These are phyloP conservation scores for Regulus satrapa DNA, from an alignment of 2,113 vertebrate species.

Conservation along the genomic window DNA sequence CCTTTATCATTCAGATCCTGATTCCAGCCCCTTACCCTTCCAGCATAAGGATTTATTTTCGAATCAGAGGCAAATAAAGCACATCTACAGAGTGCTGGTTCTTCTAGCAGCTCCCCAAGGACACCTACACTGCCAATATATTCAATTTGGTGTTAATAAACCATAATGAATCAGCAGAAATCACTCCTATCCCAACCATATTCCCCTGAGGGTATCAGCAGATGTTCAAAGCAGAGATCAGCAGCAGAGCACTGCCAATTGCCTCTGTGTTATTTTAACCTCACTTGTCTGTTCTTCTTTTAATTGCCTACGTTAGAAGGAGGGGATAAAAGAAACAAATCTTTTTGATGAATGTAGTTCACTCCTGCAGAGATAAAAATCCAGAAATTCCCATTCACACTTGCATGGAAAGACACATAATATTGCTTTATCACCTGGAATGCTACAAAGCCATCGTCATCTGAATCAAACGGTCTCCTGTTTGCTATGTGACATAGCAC, in stretches of 20 bases:
- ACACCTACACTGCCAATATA: not conserved
- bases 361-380: not conserved
- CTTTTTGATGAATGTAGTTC: not conserved
- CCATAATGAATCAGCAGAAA: conserved; percentile 38
- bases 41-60: not conserved
- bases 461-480: not conserved
- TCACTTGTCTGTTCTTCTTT: not conserved
- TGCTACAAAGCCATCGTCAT: not conserved
- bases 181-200: not conserved
- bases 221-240: conserved; percentile 22
- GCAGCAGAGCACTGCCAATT: not conserved
- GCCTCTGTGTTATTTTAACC: not conserved
- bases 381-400: not conserved
- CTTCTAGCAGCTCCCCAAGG: not conserved
- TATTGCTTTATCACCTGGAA: not conserved
- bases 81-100: not conserved
- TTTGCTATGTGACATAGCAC: not conserved
- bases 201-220: not conserved
- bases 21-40: not conserved
- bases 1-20: not conserved
- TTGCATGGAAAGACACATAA: not conserved
- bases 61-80: not conserved
- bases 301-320: not conserved
- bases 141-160: conserved; percentile 45
- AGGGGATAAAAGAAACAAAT: not conserved